A percentile compares a stretch with the other conserved stretches of the same genome.
Evolutionary conservation across 2,113 vertebrate species (phyloP).

Genomic region (Neogobius melanostomus): DNA sequence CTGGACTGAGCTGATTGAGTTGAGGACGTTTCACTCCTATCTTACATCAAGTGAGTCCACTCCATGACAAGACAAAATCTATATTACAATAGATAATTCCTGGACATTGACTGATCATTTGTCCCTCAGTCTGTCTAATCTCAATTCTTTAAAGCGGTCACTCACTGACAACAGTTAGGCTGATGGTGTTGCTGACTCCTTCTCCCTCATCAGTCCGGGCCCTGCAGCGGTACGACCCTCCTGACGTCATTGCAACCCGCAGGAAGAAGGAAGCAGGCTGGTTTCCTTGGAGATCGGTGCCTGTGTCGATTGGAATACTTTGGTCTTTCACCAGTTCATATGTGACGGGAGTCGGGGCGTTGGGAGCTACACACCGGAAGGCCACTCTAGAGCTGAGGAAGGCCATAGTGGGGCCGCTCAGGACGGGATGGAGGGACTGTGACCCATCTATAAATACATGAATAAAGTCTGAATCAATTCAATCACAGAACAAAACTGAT

Average conservation of each 20-base stretch:
- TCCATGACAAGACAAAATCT: too few relatives aligned
- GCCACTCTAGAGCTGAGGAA: conserved; percentile 43
- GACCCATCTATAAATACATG: conserved; percentile 44
- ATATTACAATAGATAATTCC: too few relatives aligned
- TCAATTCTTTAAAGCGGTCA: conserved; percentile 8
- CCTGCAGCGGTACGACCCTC: conserved; percentile 67
- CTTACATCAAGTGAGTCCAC: too few relatives aligned
- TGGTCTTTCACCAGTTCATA: conserved; percentile 57
- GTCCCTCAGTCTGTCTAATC: too few relatives aligned
- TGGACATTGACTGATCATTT: too few relatives aligned
- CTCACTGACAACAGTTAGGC: conserved; percentile 74
- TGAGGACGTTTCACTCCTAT: too few relatives aligned
- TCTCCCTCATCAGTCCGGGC: conserved; percentile 15
- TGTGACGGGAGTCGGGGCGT: conserved; percentile 32
- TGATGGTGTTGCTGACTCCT: conserved; percentile 58
- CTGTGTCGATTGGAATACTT: neutral
- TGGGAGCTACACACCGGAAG: conserved; percentile 51
- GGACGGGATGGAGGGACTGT: conserved; percentile 6
- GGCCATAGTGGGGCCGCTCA: conserved; percentile 66
- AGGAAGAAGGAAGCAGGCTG: conserved; percentile 37
- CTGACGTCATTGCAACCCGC: conserved; percentile 35
- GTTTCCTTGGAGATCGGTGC: neutral
- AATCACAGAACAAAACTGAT: too few relatives aligned
- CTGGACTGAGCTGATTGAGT: too few relatives aligned
- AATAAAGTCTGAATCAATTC: neutral